Evolutionary conservation across 2,888 invertebrate genomes (phyloP).

Genomic region (Parelbella ahira): DNA sequence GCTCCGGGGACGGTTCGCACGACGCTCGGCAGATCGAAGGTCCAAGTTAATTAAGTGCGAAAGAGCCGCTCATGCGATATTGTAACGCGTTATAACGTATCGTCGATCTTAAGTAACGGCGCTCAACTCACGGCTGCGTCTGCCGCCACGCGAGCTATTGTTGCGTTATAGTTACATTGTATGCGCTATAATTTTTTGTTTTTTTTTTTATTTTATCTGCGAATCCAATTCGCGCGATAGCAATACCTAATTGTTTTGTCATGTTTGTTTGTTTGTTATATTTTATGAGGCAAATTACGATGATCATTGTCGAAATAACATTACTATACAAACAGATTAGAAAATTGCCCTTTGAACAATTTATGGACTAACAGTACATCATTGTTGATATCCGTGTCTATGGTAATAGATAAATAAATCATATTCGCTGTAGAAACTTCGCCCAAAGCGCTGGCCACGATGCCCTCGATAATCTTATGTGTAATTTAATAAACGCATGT

Average conservation of each 20-base stretch:
- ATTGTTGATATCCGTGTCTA: slow-evolving; percentile 8
- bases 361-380: slow-evolving; percentile 12
- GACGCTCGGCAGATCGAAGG: slow-evolving; percentile 32
- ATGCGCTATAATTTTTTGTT: no score
- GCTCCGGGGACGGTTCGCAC: slow-evolving; percentile 48
- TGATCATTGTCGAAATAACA: no score
- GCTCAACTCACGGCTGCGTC: slow-evolving; percentile 5
- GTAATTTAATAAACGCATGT: slow-evolving; percentile 27
- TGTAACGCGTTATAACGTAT: slow-evolving; percentile 26
- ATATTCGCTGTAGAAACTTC: slow-evolving; percentile 19
- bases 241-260: no score
- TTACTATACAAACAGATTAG: no score
- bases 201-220: no score
- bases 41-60: slow-evolving; percentile 33
- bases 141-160: slow-evolving; percentile 11
- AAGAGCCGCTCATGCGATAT: slow-evolving; percentile 23
- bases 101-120: slow-evolving; percentile 28
- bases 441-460: slow-evolving; percentile 17
- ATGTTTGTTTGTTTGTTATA: no score
- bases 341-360: slow-evolving; percentile 9
- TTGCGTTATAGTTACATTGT: no score
- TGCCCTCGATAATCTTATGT: slow-evolving; percentile 14
- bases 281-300: no score
- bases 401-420: slow-evolving; percentile 22
- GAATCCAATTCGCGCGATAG: no score